phyloP scores from a whole-genome alignment of 2,797 vertebrate species.

The Leucoraja ocellata region DNA sequence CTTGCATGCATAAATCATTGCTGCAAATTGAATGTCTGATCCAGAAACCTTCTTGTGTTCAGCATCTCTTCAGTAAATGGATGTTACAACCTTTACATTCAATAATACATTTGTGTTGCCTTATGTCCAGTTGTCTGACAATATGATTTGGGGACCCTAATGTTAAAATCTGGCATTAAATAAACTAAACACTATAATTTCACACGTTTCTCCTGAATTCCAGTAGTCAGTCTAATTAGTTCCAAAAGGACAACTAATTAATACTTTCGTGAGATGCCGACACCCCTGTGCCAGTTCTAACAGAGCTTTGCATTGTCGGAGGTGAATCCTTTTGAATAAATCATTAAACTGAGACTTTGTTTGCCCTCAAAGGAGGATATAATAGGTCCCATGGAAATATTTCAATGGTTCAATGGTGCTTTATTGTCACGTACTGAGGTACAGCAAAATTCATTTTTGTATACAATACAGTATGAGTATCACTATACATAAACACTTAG shows the following conservation, averaged over 20 bases:
- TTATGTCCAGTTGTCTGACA: neutral
- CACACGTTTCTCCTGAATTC: neutral
- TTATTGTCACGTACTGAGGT: no score
- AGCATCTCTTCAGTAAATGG: neutral
- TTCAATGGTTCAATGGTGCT: neutral
- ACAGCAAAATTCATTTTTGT: no score
- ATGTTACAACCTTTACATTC: neutral
- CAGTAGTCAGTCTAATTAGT: neutral
- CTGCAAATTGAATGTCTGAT: neutral
- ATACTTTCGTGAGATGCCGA: neutral
- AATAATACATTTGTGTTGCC: neutral
- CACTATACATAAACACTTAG: no score
- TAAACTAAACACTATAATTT: neutral
- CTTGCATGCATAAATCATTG: neutral
- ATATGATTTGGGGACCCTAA: neutral
- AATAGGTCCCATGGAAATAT: neutral
- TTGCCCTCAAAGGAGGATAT: neutral
- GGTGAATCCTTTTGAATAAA: neutral
- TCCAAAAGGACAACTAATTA: neutral
- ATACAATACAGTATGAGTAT: no score
- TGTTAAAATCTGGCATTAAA: neutral
- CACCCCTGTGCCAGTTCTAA: neutral
- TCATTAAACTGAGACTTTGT: neutral
- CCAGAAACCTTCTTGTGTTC: neutral
- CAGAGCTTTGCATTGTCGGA: neutral